These are phyloP conservation scores for Sebastes umbrosus DNA, from an alignment of 2,797 vertebrate genomes.

Conservation along the genomic window DNA sequence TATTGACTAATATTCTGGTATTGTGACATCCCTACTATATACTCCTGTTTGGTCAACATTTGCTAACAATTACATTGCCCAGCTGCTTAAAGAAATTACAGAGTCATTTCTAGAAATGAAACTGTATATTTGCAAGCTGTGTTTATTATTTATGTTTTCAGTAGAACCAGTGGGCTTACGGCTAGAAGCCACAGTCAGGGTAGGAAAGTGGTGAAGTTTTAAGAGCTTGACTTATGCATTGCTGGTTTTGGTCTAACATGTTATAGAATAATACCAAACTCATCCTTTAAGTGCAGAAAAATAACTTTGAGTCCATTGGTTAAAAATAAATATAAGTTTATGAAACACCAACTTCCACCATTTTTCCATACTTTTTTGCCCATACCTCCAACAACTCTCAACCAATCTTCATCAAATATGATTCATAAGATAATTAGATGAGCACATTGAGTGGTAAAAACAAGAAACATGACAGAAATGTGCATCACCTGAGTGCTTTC, in stretches of 20 bases:
- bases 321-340: neutral
- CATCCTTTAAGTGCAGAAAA: neutral
- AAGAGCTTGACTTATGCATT: neutral
- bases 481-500: neutral
- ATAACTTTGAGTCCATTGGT: neutral
- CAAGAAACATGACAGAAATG: neutral
- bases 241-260: neutral
- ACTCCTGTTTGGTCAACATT: neutral
- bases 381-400: neutral
- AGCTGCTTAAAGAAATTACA: neutral
- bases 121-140: neutral
- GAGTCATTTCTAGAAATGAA: neutral
- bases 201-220: neutral
- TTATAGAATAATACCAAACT: neutral
- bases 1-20: too few relatives aligned
- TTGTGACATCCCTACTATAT: neutral
- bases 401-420: neutral
- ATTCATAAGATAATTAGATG: neutral
- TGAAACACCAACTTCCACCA: neutral
- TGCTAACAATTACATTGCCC: neutral
- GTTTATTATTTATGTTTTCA: neutral
- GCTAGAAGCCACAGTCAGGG: neutral
- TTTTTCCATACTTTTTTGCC: neutral
- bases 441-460: neutral
- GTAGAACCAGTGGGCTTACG: neutral